Percentiles rank a stretch among this genome's conserved stretches.
These are phyloP conservation scores for Myopa tessellatipennis DNA, from an alignment of 2,888 invertebrate species.

Conservation along the genomic window DNA sequence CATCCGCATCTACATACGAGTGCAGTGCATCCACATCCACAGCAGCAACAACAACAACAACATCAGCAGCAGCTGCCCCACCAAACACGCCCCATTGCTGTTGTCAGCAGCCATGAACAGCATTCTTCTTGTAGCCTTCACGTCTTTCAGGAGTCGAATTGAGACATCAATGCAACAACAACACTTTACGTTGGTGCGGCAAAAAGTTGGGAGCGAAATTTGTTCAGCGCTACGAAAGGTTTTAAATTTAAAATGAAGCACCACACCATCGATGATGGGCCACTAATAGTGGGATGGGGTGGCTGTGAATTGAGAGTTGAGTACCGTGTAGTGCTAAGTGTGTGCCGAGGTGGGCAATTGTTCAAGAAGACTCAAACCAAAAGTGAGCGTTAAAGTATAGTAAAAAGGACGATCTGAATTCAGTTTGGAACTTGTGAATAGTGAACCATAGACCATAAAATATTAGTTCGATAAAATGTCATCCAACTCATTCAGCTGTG, in stretches of 20 bases:
- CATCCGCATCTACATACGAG: not conserved
- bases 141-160: slow-evolving; percentile 24
- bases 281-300: not conserved
- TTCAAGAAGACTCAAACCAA: too few relatives aligned
- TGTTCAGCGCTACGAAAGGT: not conserved
- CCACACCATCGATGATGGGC: too few relatives aligned
- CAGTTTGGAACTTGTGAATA: too few relatives aligned
- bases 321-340: not conserved
- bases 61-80: not conserved
- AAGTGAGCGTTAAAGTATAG: too few relatives aligned
- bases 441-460: too few relatives aligned
- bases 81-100: slow-evolving; percentile 30
- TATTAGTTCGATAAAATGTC: too few relatives aligned
- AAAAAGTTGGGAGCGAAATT: not conserved
- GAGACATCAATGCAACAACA: slow-evolving; percentile 32
- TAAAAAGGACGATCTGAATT: too few relatives aligned
- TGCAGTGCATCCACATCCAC: not conserved
- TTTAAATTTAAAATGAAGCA: not conserved
- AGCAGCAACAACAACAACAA: too few relatives aligned
- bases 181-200: not conserved
- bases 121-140: slow-evolving; percentile 24
- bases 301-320: too few relatives aligned
- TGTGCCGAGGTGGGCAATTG: slow-evolving; percentile 26
- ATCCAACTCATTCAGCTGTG: not conserved
- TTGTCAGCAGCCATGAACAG: slow-evolving; percentile 33